phyloP scores from a whole-genome alignment of 2,888 invertebrate species.

The Clitarchus hookeri region DNA sequence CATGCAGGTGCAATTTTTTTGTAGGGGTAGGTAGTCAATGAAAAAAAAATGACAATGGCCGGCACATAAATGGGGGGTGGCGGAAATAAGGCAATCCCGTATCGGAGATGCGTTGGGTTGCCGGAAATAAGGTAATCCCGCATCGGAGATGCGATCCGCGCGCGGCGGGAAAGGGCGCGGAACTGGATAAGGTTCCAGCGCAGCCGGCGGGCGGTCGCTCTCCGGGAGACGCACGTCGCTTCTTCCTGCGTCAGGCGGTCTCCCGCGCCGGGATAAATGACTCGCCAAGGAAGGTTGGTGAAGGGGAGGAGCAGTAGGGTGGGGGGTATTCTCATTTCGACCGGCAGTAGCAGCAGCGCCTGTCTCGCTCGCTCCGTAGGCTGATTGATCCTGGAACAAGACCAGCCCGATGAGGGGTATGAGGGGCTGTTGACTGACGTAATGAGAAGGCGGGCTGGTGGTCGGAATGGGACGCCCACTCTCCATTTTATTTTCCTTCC shows the following conservation, averaged over 20 bases:
- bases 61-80: too few relatives aligned
- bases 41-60: too few relatives aligned
- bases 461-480: neutral
- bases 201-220: neutral
- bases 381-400: neutral
- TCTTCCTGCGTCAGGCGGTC: neutral
- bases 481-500: neutral
- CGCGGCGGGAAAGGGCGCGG: too few relatives aligned
- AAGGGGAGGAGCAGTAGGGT: neutral
- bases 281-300: neutral
- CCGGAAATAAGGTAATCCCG: too few relatives aligned
- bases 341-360: neutral
- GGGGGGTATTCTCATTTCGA: neutral
- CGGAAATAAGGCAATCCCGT: too few relatives aligned
- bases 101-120: too few relatives aligned
- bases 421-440: constrained; percentile 1
- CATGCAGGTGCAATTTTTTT: too few relatives aligned
- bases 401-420: neutral
- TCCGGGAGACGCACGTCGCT: neutral
- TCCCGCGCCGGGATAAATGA: neutral
- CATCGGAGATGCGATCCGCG: too few relatives aligned
- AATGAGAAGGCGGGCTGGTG: neutral
- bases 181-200: too few relatives aligned
- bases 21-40: too few relatives aligned
- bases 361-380: neutral